Evolutionary conservation across 2,888 invertebrate genomes (phyloP).

Genomic region (Napeogenes inachia): DNA sequence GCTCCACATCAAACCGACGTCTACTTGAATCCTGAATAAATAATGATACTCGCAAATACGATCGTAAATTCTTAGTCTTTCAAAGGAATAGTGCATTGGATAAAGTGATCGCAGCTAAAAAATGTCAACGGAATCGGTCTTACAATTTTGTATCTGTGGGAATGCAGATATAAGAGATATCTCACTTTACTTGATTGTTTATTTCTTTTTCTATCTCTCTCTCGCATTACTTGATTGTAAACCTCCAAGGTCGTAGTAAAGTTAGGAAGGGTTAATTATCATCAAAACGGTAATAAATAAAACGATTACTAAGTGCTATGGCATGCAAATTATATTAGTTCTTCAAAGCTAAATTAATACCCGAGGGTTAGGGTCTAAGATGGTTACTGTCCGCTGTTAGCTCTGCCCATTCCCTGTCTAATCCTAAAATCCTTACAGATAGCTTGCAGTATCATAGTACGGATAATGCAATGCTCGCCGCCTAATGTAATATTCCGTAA

Average conservation of each 20-base stretch:
- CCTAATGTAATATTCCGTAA: constrained; percentile 10
- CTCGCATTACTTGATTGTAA: too few species aligned
- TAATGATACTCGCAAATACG: constrained; percentile 27
- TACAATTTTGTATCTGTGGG: not conserved
- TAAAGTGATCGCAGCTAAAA: constrained; percentile 30
- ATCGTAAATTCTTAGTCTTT: constrained; percentile 29
- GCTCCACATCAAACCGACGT: constrained; percentile 25
- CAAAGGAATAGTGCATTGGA: constrained; percentile 26
- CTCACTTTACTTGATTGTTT: not conserved
- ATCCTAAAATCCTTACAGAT: constrained; percentile 30
- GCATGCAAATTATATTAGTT: constrained; percentile 20
- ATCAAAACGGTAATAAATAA: not conserved
- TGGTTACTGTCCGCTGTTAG: constrained; percentile 19
- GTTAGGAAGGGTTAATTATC: too few species aligned
- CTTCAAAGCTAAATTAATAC: constrained; percentile 10
- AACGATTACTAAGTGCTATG: constrained; percentile 3
- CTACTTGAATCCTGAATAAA: constrained; percentile 27
- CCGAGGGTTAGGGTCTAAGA: constrained; percentile 19
- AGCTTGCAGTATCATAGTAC: constrained; percentile 25
- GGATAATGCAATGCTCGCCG: constrained; percentile 25
- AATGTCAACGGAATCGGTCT: not conserved
- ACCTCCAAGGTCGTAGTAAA: not conserved
- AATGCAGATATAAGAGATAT: not conserved
- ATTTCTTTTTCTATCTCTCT: too few species aligned
- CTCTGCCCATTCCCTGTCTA: constrained; percentile 23